Evolutionary conservation across 2,888 invertebrate species (phyloP), one percentile per base, ranked within the genome.

Genomic region (Pammene aurita): DNA sequence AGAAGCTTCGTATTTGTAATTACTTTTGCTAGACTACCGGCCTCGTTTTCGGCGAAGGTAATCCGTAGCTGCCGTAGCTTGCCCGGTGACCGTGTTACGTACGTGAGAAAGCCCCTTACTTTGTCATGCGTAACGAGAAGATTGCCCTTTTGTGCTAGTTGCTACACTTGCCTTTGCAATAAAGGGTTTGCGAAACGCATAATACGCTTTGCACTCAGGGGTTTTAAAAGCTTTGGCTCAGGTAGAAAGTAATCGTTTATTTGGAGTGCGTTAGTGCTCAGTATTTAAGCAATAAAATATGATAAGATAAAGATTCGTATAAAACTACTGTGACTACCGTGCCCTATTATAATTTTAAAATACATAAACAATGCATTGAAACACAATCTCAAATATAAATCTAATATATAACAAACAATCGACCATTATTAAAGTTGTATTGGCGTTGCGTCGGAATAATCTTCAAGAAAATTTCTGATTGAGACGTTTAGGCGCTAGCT

Each of bases 1-100:
- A 88, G 86, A 84, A 84, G 83, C 82, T 81, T 81, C 80, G 78
- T 78, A 76, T 76, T 80, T 78, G 84, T 90, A 90, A 91, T 90
- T 92, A 89, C 86, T 89, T 90, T 87, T 85, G 84, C 77, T 76
- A 78, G 75, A 78, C 78, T 77, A 77, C 76, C 76, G 75, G 76
- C 78, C 80, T 80, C 82, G 80, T 82, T 82, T 82, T 75, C 71
- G 74, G 75, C 75, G 77, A 75, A 74, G 74, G 77, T 80, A 81
- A 78, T 79, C 77, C 75, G 73, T 72, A 73, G 54, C 62, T 48
- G 54, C 50, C 26, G 52, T 35, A 60, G 41, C 46, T 14, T 10
- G 61, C 54, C 68, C 56, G 66, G 66, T 54, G 66, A 55, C 65
- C 69, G 62, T 62, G 44, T 42, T 58, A 42, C 63, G 66, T 56